Evolutionary conservation across 2,888 invertebrate species (phyloP).

Genomic region (Cheilosia vernalis): DNA sequence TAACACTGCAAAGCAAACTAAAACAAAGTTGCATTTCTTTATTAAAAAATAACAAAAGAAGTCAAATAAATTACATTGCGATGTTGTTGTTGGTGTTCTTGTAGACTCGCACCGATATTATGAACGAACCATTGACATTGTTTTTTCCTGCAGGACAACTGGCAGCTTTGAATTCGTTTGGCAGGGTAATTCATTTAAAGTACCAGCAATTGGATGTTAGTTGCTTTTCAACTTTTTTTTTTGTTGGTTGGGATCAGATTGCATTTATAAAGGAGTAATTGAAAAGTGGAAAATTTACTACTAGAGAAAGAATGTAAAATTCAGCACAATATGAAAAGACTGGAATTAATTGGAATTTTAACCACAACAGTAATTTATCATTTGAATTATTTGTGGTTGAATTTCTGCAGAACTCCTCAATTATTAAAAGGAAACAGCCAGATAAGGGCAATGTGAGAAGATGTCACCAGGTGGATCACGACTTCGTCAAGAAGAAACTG

Average conservation of each 20-base stretch:
- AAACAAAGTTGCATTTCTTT: slow-evolving; percentile 6
- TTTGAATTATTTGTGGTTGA: no score
- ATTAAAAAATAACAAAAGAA: slow-evolving; percentile 15
- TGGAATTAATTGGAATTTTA: no score
- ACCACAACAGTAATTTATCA: no score
- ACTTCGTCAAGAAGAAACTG: no score
- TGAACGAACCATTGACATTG: slow-evolving; percentile 14
- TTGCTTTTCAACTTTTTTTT: background rate
- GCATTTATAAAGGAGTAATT: no score
- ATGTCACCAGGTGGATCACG: no score
- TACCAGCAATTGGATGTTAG: slow-evolving; percentile 13
- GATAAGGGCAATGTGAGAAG: no score
- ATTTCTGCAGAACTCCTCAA: no score
- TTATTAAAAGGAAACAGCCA: no score
- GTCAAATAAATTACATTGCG: slow-evolving; percentile 9
- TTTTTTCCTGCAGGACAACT: slow-evolving; percentile 4
- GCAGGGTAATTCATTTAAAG: background rate
- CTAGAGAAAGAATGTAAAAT: no score
- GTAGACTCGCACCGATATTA: slow-evolving; percentile 1
- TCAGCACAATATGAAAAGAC: no score
- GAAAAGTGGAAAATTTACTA: no score
- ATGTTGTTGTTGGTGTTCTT: slow-evolving; percentile 2
- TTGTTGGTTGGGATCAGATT: background rate
- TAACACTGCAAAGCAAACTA: slow-evolving; percentile 22
- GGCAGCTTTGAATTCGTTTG: slow-evolving; percentile 6